Conservation (phyloP, 2,888 invertebrate species). For the Meganola albula region DNA sequence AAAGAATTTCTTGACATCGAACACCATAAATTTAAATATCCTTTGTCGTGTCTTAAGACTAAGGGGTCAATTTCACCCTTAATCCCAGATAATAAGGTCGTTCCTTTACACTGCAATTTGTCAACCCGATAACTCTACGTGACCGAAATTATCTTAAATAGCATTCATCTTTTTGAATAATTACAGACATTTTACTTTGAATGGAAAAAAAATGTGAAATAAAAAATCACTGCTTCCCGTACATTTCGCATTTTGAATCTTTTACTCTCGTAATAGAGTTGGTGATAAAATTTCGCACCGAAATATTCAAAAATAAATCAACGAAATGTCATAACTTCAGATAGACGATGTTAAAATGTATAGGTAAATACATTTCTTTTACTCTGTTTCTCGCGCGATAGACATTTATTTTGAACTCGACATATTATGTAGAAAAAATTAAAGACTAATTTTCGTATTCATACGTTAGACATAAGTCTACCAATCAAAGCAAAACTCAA, state of each 20-base stretch:
- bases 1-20: background rate
- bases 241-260: conserved; percentile 19
- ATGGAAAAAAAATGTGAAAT: conserved; percentile 27
- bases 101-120: conserved; percentile 61
- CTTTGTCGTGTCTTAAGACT: conserved; percentile 1
- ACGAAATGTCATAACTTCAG: too few relatives aligned
- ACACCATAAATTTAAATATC: background rate
- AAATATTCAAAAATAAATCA: too few relatives aligned
- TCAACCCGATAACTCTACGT: conserved; percentile 69
- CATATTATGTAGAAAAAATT: too few relatives aligned
- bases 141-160: conserved; percentile 63
- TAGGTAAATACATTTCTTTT: too few relatives aligned
- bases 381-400: too few relatives aligned
- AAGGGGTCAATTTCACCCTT: conserved; percentile 15
- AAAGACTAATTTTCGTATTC: too few relatives aligned
- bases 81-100: conserved; percentile 33
- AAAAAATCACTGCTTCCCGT: conserved; percentile 31
- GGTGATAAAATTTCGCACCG: too few relatives aligned
- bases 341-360: too few relatives aligned
- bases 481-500: too few relatives aligned
- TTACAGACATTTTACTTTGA: conserved; percentile 45
- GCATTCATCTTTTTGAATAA: conserved; percentile 67
- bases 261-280: too few relatives aligned
- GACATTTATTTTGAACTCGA: too few relatives aligned
- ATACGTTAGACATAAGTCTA: too few relatives aligned